These are phyloP conservation scores for Coelinius sp. DNA, from an alignment of 2,888 invertebrate genomes.

Conservation along the genomic window DNA sequence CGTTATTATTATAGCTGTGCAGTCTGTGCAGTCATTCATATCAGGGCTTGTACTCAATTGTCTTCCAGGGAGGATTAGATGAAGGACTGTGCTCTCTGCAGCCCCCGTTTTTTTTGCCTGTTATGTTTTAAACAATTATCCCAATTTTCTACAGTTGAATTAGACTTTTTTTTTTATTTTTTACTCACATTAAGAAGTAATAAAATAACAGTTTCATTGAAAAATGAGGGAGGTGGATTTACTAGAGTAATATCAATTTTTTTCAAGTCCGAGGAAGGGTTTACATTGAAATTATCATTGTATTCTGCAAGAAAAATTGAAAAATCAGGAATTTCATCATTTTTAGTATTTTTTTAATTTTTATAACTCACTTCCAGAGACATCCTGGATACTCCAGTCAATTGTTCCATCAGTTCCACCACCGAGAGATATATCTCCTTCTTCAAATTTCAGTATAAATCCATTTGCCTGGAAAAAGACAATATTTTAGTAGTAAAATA, in stretches of 20 bases:
- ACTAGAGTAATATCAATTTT: constrained; percentile 33
- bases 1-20: background rate
- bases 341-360: background rate
- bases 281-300: constrained; percentile 25
- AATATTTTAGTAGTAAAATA: background rate
- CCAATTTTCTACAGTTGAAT: no score
- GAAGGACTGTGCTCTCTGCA: constrained; percentile 40
- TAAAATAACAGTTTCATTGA: constrained; percentile 40
- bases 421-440: constrained; percentile 39
- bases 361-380: constrained; percentile 31
- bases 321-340: background rate
- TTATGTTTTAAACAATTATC: no score
- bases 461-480: constrained; percentile 37
- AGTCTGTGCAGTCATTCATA: constrained; percentile 8
- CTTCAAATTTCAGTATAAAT: constrained; percentile 34
- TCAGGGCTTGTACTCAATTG: constrained; percentile 28
- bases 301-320: background rate
- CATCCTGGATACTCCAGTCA: constrained; percentile 29
- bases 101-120: constrained; percentile 41
- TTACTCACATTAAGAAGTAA: constrained; percentile 43
- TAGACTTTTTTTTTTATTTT: no score
- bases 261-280: constrained; percentile 23
- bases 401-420: constrained; percentile 35
- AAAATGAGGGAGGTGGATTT: constrained; percentile 39
- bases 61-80: constrained; percentile 44